Base-by-base conservation (phyloP, 2,797 vertebrate genomes). In the Menidia menidia region DNA sequence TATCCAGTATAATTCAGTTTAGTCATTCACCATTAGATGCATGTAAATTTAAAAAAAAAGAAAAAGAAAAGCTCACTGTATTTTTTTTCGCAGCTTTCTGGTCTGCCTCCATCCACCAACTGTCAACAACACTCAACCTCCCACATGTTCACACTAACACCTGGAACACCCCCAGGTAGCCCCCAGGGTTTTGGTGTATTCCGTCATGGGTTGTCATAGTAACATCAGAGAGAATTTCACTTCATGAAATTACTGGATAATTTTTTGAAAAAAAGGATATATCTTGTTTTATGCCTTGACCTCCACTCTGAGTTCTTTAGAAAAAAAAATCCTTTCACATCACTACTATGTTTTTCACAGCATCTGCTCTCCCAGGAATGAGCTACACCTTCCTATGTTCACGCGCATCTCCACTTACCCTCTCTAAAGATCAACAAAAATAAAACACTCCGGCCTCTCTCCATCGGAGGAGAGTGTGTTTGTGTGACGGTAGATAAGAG, bases 191-290 rank as follows among this genome's bases (percentile, higher is more conserved):
- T 72, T 89, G 87, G 92, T 92, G 89, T 90, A 89, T 90, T 93
- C 90, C 83, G 93, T 88, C 78, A 45, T 84, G 69, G 76, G 94
- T 96, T 92, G 92, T 95, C 96, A 95, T 95, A 93, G 95, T 73
- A 95, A 97, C 95, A 66, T 90, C 80, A 75, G 74, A 52, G 80
- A 90, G 90, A 90, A 88, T 92, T 91, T 89, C 92, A 67, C 88
- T 92, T 83, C 86, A 74, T 87, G 83, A 90, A 86, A 85, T 89
- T 92, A 93, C 91, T 92, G 70, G 88, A 84, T 81, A 74, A 82
- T 88, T 92, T 70, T 77, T 63, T 81, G 86, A 82, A 77, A 84
- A 80, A 7, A 68, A 85, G 51, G 68, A 69, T 2, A 69, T 6
- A 58, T 68, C 65, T 60, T 66, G 53, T 64, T 83, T 73, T 56